Evolutionary conservation across 2,113 vertebrate genomes (phyloP).

Genomic region (Fukomys damarensis): DNA sequence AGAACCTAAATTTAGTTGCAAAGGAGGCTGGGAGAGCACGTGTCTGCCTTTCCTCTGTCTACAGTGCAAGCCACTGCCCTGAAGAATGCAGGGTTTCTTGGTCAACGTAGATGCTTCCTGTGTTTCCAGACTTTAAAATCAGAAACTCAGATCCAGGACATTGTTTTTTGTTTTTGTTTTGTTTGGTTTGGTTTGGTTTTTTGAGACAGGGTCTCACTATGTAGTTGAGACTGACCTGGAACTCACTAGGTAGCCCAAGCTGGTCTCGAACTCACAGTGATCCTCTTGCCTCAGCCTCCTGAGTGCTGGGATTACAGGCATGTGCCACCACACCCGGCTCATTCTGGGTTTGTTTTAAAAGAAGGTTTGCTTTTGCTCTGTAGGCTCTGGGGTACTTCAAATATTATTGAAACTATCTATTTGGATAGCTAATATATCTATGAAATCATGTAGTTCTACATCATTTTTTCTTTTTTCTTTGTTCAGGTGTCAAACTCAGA

Average conservation of each 20-base stretch:
- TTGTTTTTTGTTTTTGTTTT: neutral
- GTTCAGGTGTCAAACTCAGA: too few relatives aligned
- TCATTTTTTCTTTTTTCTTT: too few relatives aligned
- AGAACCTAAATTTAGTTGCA: neutral
- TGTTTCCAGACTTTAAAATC: neutral
- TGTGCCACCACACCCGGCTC: too few relatives aligned
- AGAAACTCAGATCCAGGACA: neutral
- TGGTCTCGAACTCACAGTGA: too few relatives aligned
- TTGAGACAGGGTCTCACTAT: too few relatives aligned
- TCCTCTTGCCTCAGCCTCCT: too few relatives aligned
- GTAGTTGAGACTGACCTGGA: too few relatives aligned
- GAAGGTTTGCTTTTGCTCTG: neutral
- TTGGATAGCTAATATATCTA: conserved; percentile 16
- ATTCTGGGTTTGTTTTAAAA: too few relatives aligned
- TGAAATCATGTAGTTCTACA: neutral
- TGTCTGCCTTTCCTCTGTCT: neutral
- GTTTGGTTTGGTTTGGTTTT: too few relatives aligned
- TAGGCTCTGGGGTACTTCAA: neutral
- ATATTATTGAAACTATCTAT: neutral
- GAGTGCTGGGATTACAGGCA: too few relatives aligned
- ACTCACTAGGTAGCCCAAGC: too few relatives aligned
- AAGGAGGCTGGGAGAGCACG: neutral
- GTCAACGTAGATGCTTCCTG: neutral
- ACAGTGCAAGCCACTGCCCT: neutral
- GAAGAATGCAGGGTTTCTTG: neutral